phyloP scores from a whole-genome alignment of 1,140 invertebrate genomes.

The Battus philenor region DNA sequence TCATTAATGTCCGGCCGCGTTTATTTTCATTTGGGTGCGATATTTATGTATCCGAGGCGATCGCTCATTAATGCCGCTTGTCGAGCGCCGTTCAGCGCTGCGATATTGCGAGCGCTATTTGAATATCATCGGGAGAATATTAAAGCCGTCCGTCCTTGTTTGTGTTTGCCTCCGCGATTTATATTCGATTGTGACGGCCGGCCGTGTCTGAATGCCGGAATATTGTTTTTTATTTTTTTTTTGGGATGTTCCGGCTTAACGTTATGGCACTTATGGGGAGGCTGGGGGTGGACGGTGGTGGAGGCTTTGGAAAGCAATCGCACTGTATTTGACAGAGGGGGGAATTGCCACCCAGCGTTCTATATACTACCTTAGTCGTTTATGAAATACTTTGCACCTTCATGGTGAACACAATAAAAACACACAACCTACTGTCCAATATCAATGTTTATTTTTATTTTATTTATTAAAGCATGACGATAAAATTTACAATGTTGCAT shows the following conservation, averaged over 20 bases:
- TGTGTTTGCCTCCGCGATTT: conserved; percentile 3
- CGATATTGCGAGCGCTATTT: conserved; percentile 7
- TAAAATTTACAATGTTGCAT: no score
- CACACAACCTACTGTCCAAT: no score
- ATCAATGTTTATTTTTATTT: no score
- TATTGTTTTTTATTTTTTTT: neutral
- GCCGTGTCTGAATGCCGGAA: neutral
- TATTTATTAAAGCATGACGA: no score
- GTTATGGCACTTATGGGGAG: neutral
- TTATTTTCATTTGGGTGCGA: conserved; percentile 11
- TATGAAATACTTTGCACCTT: no score
- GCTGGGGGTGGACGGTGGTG: no score
- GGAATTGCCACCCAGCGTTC: no score
- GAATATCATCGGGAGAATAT: conserved; percentile 8
- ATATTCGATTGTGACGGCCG: neutral
- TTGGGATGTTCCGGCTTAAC: neutral
- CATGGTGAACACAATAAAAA: no score
- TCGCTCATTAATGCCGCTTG: conserved; percentile 10
- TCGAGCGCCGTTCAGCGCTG: neutral
- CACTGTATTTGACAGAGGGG: no score
- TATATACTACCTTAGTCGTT: no score
- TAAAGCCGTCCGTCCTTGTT: neutral
- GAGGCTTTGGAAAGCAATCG: no score
- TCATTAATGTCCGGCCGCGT: conserved; percentile 11
- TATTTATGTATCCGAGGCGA: conserved; percentile 12